phyloP scores from a whole-genome alignment of 2,888 invertebrate species.

The Diloba caeruleocephala region DNA sequence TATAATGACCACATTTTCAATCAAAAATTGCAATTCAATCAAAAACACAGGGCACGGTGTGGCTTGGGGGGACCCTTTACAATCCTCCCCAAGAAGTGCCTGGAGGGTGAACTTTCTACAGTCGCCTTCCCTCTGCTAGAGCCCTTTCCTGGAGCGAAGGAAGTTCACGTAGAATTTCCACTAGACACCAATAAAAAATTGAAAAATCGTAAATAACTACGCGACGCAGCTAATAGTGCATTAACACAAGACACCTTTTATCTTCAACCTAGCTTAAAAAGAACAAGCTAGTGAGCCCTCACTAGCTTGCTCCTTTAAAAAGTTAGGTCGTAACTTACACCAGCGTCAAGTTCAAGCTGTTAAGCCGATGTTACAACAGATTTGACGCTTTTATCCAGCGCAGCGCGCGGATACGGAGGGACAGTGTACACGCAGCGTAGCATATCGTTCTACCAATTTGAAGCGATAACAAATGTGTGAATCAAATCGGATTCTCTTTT shows the following conservation, averaged over 20 bases:
- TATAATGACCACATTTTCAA: too few species aligned
- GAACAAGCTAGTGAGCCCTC: conserved; percentile 24
- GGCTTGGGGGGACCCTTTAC: too few species aligned
- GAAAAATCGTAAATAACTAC: too few species aligned
- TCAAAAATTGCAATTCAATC: too few species aligned
- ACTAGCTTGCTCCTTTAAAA: conserved; percentile 49
- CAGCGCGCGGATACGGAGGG: conserved; percentile 66
- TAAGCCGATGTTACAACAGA: conserved; percentile 87
- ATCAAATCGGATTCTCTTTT: conserved; percentile 40
- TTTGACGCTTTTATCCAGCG: conserved; percentile 76
- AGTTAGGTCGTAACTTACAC: conserved; percentile 53
- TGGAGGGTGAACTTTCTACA: too few species aligned
- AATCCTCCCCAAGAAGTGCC: too few species aligned
- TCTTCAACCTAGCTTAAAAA: conserved; percentile 38
- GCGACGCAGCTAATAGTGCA: too few species aligned
- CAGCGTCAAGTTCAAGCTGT: conserved; percentile 68
- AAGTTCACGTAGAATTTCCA: too few species aligned
- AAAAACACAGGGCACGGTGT: too few species aligned
- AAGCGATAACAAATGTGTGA: conserved; percentile 59
- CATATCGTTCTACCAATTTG: conserved; percentile 57
- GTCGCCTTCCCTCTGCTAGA: too few species aligned
- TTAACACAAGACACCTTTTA: conserved; percentile 23
- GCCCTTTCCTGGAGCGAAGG: too few species aligned
- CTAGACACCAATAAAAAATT: too few species aligned
- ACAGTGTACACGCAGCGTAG: conserved; percentile 56